Base-by-base conservation (phyloP, 2,797 vertebrate species). In the Manis crassicaudata region DNA sequence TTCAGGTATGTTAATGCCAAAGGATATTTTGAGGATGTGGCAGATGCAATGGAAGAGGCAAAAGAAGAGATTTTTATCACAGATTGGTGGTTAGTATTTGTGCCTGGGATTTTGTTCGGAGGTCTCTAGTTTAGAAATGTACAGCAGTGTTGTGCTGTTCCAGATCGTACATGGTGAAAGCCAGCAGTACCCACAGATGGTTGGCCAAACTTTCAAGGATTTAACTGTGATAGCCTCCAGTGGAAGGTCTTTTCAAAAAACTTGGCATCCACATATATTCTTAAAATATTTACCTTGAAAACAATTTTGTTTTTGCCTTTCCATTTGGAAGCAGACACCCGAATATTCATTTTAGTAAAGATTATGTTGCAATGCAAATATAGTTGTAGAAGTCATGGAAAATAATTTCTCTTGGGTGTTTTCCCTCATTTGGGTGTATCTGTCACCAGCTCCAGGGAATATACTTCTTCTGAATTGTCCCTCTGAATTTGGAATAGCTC, bases 11-110 rank as follows among this genome's bases (percentile, higher is more conserved):
- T 99, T 20, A 99, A 99, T 40, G 99, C 99, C 1, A 99, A 99
- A 97, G 98, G 98, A 2, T 99, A 99, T 98, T 99, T 99, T 97
- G 99, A 99, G 98, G 99, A 99, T 2, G 98, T 99, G 0, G 99
- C 99, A 0, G 97, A 99, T 68, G 99, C 99, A 12, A 99, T 99
- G 95, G 99, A 99, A 98, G 99, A 98, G 14, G 99, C 99, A 17
- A 99, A 98, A 89, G 99, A 99, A 92, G 99, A 99, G 95, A 99
- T 99, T 97, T 99, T 99, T 98, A 99, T 99, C 98, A 99, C 99
- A 1, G 99, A 99, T 97, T 99, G 99, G 99, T 99, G 99, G 99
- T 99, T 98, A 54, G 99, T 99, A 98, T 97, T 96, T 77, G 2
- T 32, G 5, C 0, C 0, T 29, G 96, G 95, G 93, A 35, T 89